Base-by-base conservation (phyloP, 2,888 invertebrate species). In the Gandaritis pyraliata region DNA sequence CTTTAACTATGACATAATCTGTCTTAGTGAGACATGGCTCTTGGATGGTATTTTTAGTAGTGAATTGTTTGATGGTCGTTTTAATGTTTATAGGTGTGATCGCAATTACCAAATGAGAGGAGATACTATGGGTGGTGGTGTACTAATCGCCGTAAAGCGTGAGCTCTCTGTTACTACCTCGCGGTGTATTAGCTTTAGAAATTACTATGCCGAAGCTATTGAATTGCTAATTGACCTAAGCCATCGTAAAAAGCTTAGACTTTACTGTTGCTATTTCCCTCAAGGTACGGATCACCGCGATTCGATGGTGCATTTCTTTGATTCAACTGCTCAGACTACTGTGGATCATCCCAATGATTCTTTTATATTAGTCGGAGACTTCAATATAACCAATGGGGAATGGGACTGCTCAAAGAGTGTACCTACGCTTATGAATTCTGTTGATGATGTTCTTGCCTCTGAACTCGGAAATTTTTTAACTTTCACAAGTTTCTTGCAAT, bases 241-340 rank as follows among this genome's bases (percentile, higher is more conserved):
- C 29, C 29, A 13, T 13, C n/a, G n/a, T 12, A 23, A n/a, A 5
- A 51, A 51, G 18, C 10, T 51, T 0, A 18, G 51, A 13, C 18
- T 51, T 39, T 51, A 51, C 10, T 51, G 51, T 13, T 51, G 51
- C 8, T 51, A 51, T 23, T 39, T 51, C n/a, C 51, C 51, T 1
- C 51, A 51, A 10, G 51, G 51, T 5, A 7, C 16, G 6, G 18
- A 39, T 12, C 51, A 51, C 30, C 18, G 2, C 7, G 12, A 11
- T 36, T 36, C 13, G 5, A 23, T 15, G 51, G n/a, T 18, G 12
- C 1, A 51, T n/a, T 39, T 51, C n/a, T 51, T 39, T 8, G 51
- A 51, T 13, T 51, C 23, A 7, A 3, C 39, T 8, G 39, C 39
- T 11, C 29, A 29, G 5, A 7, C 5, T n/a, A 6, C 7, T 1